phyloP scores from a whole-genome alignment of 2,888 invertebrate species.

The Orthonychiurus folsomi region DNA sequence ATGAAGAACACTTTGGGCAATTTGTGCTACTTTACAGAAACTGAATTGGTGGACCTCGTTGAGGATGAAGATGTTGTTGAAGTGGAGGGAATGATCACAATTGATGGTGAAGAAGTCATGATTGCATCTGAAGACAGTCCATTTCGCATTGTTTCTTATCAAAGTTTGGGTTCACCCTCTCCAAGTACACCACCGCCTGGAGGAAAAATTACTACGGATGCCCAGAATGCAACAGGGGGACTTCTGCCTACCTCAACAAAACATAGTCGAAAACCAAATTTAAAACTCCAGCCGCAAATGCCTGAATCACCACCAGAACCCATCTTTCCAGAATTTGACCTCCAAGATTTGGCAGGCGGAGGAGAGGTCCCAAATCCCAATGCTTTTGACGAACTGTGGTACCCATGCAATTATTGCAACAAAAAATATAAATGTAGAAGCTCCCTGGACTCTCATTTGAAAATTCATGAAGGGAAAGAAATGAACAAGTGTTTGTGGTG shows the following conservation, averaged over 20 bases:
- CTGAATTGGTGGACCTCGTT: too few species aligned
- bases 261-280: too few species aligned
- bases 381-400: not conserved
- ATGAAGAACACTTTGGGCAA: too few species aligned
- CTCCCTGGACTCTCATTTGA: slow-evolving; percentile 24
- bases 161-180: too few species aligned
- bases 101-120: not conserved
- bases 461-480: slow-evolving; percentile 33
- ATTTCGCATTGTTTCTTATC: not conserved
- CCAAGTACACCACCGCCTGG: not conserved
- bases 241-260: too few species aligned
- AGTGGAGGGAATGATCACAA: too few species aligned
- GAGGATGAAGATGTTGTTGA: not conserved
- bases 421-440: slow-evolving; percentile 33
- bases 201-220: not conserved
- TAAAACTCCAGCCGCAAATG: too few species aligned
- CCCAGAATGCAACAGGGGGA: too few species aligned
- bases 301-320: too few species aligned
- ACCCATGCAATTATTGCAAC: slow-evolving; percentile 20
- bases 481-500: slow-evolving; percentile 35
- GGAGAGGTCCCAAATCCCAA: not conserved
- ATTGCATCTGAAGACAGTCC: not conserved
- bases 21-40: too few species aligned
- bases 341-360: not conserved
- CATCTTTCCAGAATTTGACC: not conserved